Evolutionary conservation across 2,888 invertebrate genomes (phyloP), one percentile per base, ranked within the genome.

Genomic region (Sesia apiformis): DNA sequence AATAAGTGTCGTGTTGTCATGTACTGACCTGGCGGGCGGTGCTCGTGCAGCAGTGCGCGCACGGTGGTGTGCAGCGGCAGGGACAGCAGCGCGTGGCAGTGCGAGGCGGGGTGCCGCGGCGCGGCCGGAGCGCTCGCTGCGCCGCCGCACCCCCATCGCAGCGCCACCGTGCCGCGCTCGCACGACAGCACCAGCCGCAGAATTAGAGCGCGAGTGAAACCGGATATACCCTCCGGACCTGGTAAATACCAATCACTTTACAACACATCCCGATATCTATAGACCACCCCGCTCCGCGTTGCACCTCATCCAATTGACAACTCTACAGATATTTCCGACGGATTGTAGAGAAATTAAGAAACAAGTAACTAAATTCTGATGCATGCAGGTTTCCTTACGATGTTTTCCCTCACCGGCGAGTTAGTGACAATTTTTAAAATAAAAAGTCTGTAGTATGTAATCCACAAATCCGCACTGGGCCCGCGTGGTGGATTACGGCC

Each of bases 121-220:
- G 84, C 75, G 95, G 95, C 40, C 38, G 50, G 59, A 49, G 54
- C 55, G 51, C 58, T 54, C 60, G 77, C 6, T 72, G 75, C 57
- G 23, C 56, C 60, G 46, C 67, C 69, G 57, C 78, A 74, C 6
- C 89, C 77, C 86, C 83, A 88, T 56, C 86, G 84, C 56, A 97
- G 92, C 63, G 94, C 94, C 39, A 97, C 94, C 39, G 93, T 90
- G 58, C 95, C 93, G 66, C 95, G 95, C 83, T 97, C 97, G 70
- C 94, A 95, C 70, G 97, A 96, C 60, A 98, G 85, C 60, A 98
- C 87, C 55, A 97, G 91, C 70, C 97, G 97, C 54, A 97, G 88
- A 61, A 97, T 93, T 56, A 98, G 86, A 54, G 97, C 92, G 40
- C 97, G 92, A 49, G 96, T 95, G 84, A 97, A 97, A 4, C 97